phyloP scores from a whole-genome alignment of 2,888 invertebrate genomes.

The Gasteruption jaculator region DNA sequence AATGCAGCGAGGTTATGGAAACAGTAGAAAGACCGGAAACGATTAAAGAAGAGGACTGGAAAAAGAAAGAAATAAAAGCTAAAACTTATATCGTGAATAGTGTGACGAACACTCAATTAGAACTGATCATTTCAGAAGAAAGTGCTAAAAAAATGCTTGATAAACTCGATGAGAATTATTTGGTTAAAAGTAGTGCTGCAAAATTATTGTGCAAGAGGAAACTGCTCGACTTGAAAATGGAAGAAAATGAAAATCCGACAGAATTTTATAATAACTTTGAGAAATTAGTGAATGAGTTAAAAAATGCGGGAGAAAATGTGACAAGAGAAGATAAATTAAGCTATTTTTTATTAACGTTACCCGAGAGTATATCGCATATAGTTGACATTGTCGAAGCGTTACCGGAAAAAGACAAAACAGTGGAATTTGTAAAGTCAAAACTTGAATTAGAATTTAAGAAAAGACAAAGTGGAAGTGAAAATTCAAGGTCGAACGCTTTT shows the following conservation, averaged over 20 bases:
- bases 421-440: slow-evolving; percentile 22
- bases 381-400: slow-evolving; percentile 20
- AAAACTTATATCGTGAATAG: too few relatives aligned
- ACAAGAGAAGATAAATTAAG: slow-evolving; percentile 22
- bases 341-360: slow-evolving; percentile 20
- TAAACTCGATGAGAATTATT: slow-evolving; percentile 17
- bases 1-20: slow-evolving; percentile 13
- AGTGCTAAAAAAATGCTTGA: slow-evolving; percentile 19
- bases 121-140: slow-evolving; percentile 19
- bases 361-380: slow-evolving; percentile 19
- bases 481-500: slow-evolving; percentile 9
- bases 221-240: slow-evolving; percentile 20
- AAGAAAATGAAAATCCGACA: slow-evolving; percentile 20
- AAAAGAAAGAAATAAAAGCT: too few relatives aligned
- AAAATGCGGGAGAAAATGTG: slow-evolving; percentile 21
- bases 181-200: slow-evolving; percentile 20
- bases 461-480: slow-evolving; percentile 14
- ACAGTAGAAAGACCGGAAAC: too few relatives aligned
- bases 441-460: slow-evolving; percentile 21
- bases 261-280: slow-evolving; percentile 23
- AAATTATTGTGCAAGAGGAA: slow-evolving; percentile 19
- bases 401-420: slow-evolving; percentile 19
- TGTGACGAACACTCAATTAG: too few relatives aligned
- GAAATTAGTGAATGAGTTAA: slow-evolving; percentile 19
- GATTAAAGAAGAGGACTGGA: too few relatives aligned